Base-by-base conservation (phyloP, 2,888 invertebrate genomes). In the Leptopilina syphax region DNA sequence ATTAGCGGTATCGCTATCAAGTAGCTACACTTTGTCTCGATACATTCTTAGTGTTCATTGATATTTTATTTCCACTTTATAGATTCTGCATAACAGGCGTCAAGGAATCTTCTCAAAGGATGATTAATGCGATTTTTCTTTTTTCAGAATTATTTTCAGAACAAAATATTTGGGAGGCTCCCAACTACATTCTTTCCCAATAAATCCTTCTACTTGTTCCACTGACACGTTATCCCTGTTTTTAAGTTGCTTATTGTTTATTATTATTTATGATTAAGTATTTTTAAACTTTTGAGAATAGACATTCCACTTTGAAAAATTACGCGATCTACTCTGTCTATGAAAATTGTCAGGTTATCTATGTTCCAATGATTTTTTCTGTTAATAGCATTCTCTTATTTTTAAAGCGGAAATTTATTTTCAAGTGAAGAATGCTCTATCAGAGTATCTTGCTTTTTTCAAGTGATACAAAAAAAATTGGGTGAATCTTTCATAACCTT, bases 1-100 rank as follows among this genome's bases (percentile, higher is more conserved):
- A 78, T 10, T 60, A 78, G 41, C 67, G 13, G 70, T 73, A 73
- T 57, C 73, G 73, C 73, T 57, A 73, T 47, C 0, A 54, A 34
- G 3, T 70, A 50, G 9, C 9, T 27, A 50, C 68, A 68, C 27
- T 54, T 34, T 27, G 12, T 5, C 54, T 76, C 12, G 57, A 34
- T 6, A 65, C 41, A 57, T 24, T 66, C 47, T 13, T 50, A n/a
- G 0, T 63, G 10, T n/a, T 63, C 9, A 57, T 73, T 73, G 57
- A 57, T 57, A 18, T 13, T 57, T 13, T 73, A 41, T 54, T 73
- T n/a, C 6, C 13, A 57, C 8, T 73, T 57, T 57, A n/a, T 34
- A 41, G 34, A 73, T 57, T 57, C 57, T 77, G 13, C 8, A 34
- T 50, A 41, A 10, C 65, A 47, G 44, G 41, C 18, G 27, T 7